Evolutionary conservation across 2,113 vertebrate genomes (phyloP), one percentile per base, ranked within the genome.

Genomic region (Rhabdomys dilectus): DNA sequence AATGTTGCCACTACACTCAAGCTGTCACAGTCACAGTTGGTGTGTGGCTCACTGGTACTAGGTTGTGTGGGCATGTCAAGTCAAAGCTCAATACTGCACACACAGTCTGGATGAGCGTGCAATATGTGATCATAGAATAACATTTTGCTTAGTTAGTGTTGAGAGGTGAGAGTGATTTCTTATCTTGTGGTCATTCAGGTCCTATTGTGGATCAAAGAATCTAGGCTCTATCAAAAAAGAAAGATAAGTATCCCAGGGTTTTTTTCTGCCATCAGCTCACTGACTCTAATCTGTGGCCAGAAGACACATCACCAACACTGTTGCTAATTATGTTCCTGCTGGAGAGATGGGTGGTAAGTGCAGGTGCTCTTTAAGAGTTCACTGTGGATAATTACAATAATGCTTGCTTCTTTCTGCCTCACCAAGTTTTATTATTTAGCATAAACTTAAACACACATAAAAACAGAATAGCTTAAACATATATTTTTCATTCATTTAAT

Each of bases 371-470:
- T 60, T 12, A 36, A 9, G 19, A 39, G 26, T 21, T 13, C 34
- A 45, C 8, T 64, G 22, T 84, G 75, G 87, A 72, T 51, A 3
- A 80, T 73, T 22, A 31, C 17, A 34, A 62, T 48, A 48, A 88
- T 22, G 5, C n/a, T 42, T 42, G 16, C 13, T 89, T 78, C 31
- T 64, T 96, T 97, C 81, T 97, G 0, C 97, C 93, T 97, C 90
- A 58, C 96, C 80, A 39, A 87, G 29, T 31, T 22, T 70, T 3
- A 5, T 36, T 68, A 36, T 26, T 89, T 51, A 6, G 64, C 34
- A 22, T 75, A 75, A 87, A 66, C 15, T 77, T 66, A 34, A 48
- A 48, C 48, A 48, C 7, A 48, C 48, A 48, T 48, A 9, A 48
- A 48, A 48, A 48, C 48, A 48, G 48, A 48, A 48, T 48, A 48